Base-by-base conservation (phyloP, 2,888 invertebrate genomes). In the Tyria jacobaeae region DNA sequence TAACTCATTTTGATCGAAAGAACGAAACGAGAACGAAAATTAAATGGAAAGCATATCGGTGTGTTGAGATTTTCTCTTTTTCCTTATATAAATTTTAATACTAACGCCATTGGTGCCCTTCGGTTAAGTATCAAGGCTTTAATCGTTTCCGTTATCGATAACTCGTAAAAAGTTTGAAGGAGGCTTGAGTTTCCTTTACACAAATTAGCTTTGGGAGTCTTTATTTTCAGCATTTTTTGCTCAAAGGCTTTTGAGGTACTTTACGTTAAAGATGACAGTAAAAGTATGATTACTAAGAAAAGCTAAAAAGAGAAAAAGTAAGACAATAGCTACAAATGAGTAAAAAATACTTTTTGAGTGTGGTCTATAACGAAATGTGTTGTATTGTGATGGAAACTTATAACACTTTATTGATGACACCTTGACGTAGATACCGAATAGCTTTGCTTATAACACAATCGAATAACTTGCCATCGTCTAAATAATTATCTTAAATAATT, bases 91-190 rank as follows among this genome's bases (percentile, higher is more conserved):
- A 76, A 70, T 73, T 63, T 63, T 63, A 60, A 75, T 69, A 60
- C 57, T 14, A 24, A 55, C 27, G 27, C 64, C 67, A 67, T 70
- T 56, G 55, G 21, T 71, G 70, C 64, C 68, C 61, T 67, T 71
- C 58, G 60, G 58, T 60, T 49, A 54, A 62, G 60, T 62, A 66
- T 62, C 62, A 53, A 56, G 60, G 37, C 63, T 60, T 60, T 76
- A 62, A 73, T 73, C 66, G 63, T 70, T 76, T 76, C 76, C 73
- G 62, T 58, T 66, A 73, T 66, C 76, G 76, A 75, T 68, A 69
- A 61, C 57, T 73, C 61, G 60, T 64, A 64, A 71, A 75, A 66
- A 50, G 52, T 52, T 58, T 54, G 39, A 39, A 60, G 55, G 44
- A 27, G 17, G 37, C 44, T 62, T 60, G 58, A 66, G 54, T 62